Percentiles rank a stretch among this genome's conserved stretches.
These are phyloP conservation scores for Eulemur coronatus DNA, from an alignment of 2,797 vertebrate species.

Conservation along the genomic window DNA sequence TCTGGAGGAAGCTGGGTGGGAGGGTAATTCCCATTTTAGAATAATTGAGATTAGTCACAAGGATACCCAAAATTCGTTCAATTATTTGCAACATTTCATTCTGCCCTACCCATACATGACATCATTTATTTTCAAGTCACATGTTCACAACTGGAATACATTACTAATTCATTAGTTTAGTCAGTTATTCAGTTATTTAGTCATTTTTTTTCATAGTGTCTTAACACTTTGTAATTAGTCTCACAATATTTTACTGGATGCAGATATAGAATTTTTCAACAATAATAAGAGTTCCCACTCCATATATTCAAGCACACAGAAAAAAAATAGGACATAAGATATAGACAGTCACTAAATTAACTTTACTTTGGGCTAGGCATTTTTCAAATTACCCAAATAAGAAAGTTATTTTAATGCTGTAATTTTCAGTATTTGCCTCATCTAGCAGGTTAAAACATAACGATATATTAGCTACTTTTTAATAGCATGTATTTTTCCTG, in stretches of 20 bases:
- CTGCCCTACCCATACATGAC: neutral
- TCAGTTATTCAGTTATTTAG: neutral
- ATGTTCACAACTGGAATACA: neutral
- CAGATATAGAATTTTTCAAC: neutral
- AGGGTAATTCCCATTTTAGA: neutral
- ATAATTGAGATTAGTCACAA: neutral
- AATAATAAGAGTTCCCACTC: neutral
- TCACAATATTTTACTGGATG: neutral
- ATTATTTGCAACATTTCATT: neutral
- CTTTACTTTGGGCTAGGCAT: neutral
- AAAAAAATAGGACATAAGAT: neutral
- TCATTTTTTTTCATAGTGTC: neutral
- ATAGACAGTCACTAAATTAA: neutral
- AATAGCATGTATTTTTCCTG: neutral
- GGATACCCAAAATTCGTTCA: neutral
- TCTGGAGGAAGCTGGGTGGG: neutral
- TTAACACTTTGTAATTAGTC: neutral
- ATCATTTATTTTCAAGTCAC: slow-evolving; percentile 1
- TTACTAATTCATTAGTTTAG: neutral
- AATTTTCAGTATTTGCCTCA: neutral
- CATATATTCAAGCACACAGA: neutral
- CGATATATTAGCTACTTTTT: neutral
- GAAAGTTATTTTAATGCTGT: neutral
- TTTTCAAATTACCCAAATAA: neutral
- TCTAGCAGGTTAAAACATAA: neutral